Conservation (phyloP, 2,113 vertebrate species). For the Pagrus major region DNA sequence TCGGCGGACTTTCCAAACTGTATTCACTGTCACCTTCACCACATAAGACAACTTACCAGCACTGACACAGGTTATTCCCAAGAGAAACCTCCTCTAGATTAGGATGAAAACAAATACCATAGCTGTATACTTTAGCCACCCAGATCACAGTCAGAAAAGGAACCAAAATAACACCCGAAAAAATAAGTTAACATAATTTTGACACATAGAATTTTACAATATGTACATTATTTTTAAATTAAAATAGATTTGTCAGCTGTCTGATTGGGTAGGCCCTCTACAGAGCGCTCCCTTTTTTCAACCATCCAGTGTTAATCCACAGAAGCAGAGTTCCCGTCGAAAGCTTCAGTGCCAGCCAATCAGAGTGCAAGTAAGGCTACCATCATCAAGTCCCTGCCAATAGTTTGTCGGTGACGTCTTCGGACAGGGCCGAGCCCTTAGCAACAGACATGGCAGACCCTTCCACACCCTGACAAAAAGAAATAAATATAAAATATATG, state of each 20-base stretch:
- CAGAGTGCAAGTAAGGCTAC: slow-evolving; percentile 81
- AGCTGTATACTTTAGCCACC: slow-evolving; percentile 74
- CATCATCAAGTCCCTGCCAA: slow-evolving; percentile 74
- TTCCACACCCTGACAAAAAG: slow-evolving; percentile 78
- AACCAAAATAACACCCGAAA: slow-evolving; percentile 75
- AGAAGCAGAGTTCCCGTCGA: slow-evolving; percentile 52
- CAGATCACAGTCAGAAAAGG: slow-evolving; percentile 78
- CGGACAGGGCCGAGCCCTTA: slow-evolving; percentile 73
- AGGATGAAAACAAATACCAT: slow-evolving; percentile 73
- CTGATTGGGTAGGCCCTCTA: slow-evolving; percentile 78
- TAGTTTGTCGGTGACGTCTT: slow-evolving; percentile 68
- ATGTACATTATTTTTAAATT: slow-evolving; percentile 87
- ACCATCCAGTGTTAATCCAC: slow-evolving; percentile 67
- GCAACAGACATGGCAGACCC: slow-evolving; percentile 76
- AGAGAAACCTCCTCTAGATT: slow-evolving; percentile 55
- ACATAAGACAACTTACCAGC: slow-evolving; percentile 58
- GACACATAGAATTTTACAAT: slow-evolving; percentile 88
- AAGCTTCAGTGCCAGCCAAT: slow-evolving; percentile 72
- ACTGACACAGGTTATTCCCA: slow-evolving; percentile 54
- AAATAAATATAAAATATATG: slow-evolving; percentile 88
- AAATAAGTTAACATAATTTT: slow-evolving; percentile 89
- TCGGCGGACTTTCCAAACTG: slow-evolving; percentile 43
- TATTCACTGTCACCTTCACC: slow-evolving; percentile 48
- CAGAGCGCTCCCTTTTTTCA: slow-evolving; percentile 50
- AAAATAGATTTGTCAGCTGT: slow-evolving; percentile 87